phyloP scores from a whole-genome alignment of 2,797 vertebrate genomes.

The Spizella passerina region DNA sequence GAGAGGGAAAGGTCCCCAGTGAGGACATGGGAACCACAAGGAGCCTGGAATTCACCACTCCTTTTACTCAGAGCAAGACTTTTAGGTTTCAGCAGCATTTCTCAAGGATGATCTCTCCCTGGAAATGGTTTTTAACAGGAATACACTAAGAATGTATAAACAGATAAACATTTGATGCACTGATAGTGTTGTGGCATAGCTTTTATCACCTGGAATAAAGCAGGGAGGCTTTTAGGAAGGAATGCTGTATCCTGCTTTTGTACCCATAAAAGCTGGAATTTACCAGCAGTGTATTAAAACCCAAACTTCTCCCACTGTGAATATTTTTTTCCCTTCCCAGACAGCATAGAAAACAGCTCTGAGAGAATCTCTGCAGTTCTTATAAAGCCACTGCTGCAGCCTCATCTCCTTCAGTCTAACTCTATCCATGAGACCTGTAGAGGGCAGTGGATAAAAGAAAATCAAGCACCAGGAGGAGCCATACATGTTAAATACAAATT shows the following conservation, averaged over 20 bases:
- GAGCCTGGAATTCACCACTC: rapidly evolving
- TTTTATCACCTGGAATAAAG: background rate
- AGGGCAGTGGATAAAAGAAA: slow-evolving; percentile 71
- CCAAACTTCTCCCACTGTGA: background rate
- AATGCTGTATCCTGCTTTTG: background rate
- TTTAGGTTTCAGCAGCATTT: background rate
- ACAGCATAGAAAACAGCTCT: background rate
- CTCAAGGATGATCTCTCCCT: background rate
- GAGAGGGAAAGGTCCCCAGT: background rate
- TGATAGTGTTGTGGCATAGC: background rate
- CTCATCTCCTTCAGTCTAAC: background rate
- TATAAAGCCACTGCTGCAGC: background rate
- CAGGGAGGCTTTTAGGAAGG: background rate
- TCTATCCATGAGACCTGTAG: slow-evolving; percentile 49
- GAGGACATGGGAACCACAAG: rapidly evolving
- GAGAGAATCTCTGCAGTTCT: background rate
- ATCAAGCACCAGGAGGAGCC: background rate
- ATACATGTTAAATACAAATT: background rate
- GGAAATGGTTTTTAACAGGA: background rate
- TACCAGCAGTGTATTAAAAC: background rate
- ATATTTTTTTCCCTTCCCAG: background rate
- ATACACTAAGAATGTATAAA: background rate
- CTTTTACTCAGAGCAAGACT: background rate
- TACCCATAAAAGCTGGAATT: background rate
- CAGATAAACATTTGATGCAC: background rate